Percentiles rank a stretch among this genome's conserved stretches.
phyloP scores from a whole-genome alignment of 2,797 vertebrate species.

The Tarsius wallacei region DNA sequence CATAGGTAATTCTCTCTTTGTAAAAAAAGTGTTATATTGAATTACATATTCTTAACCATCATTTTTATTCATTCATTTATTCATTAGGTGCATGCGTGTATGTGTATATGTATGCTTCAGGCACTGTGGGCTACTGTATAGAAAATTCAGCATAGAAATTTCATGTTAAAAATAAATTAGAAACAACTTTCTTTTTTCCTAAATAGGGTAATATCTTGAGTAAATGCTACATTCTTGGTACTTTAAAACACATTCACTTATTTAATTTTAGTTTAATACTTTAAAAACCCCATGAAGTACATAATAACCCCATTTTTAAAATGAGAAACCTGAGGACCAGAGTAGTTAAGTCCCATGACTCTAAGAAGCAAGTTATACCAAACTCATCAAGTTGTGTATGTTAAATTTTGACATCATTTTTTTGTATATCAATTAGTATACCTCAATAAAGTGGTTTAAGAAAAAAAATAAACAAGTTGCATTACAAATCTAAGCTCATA shows the following conservation, averaged over 20 bases:
- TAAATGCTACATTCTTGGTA: neutral
- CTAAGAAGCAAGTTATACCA: neutral
- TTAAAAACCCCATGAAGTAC: neutral
- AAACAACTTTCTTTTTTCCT: neutral
- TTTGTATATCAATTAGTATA: neutral
- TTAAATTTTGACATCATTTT: neutral
- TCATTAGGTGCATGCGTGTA: neutral
- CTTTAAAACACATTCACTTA: neutral
- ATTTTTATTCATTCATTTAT: slow-evolving; percentile 45
- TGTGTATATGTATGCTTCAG: neutral
- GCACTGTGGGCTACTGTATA: neutral
- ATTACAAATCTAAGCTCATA: neutral
- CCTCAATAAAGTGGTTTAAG: neutral
- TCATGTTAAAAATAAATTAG: neutral
- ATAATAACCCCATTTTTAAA: neutral
- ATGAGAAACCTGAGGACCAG: neutral
- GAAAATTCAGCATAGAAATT: neutral
- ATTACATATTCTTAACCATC: neutral
- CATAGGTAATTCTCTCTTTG: slow-evolving; percentile 91
- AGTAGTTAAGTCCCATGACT: neutral
- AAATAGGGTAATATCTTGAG: neutral
- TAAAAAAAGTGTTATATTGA: neutral
- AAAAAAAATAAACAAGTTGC: neutral
- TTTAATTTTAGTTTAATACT: slow-evolving; percentile 17
- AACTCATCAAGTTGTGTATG: neutral